These are phyloP conservation scores for Conger conger DNA, from an alignment of 2,113 vertebrate species.

Conservation along the genomic window DNA sequence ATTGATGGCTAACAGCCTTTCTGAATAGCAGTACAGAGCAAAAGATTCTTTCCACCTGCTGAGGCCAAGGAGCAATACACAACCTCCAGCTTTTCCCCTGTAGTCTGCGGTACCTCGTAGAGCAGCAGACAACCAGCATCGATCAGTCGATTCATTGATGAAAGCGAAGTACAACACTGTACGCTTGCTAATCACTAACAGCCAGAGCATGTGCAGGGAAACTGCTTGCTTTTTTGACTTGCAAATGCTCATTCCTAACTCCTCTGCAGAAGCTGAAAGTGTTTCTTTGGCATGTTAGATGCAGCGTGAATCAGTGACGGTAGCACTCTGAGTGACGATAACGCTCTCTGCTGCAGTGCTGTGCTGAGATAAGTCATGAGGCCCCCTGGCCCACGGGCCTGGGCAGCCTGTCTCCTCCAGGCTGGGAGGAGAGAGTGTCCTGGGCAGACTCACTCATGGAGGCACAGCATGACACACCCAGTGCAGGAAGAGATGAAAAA, in stretches of 20 bases:
- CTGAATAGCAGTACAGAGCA: background rate
- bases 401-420: background rate
- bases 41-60: background rate
- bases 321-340: background rate
- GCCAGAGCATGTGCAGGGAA: background rate
- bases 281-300: background rate
- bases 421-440: background rate
- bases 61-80: background rate
- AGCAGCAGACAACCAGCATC: background rate
- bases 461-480: constrained; percentile 4
- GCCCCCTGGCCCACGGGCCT: background rate
- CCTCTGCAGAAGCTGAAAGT: background rate
- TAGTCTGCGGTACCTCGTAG: background rate
- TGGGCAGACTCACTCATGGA: background rate
- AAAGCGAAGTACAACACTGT: background rate
- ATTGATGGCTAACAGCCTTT: background rate
- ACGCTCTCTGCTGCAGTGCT: background rate
- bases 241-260: background rate
- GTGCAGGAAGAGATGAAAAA: constrained; percentile 32
- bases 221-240: background rate
- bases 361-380: background rate
- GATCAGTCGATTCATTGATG: background rate
- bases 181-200: background rate
- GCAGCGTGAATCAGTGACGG: background rate
- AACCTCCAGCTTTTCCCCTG: background rate